Evolutionary conservation across 1,140 invertebrate species (phyloP).

Genomic region (Drosophila guanche): DNA sequence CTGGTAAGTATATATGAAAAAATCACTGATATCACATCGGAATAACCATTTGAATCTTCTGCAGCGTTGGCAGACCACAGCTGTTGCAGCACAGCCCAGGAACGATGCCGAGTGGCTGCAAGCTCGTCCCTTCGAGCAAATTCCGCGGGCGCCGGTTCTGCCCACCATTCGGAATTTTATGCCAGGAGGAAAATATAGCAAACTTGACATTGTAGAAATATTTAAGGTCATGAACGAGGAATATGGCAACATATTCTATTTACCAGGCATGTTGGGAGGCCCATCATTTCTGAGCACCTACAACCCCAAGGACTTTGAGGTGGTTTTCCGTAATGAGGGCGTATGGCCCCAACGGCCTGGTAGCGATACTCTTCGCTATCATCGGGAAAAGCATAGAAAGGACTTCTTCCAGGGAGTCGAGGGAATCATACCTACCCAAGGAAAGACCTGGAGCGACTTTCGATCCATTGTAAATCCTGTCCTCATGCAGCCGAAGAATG

Average conservation of each 20-base stretch:
- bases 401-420: constrained; percentile 64
- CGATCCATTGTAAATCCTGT: constrained; percentile 83
- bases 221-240: constrained; percentile 33
- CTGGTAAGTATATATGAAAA: constrained; percentile 14
- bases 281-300: constrained; percentile 43
- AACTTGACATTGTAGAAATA: constrained; percentile 47
- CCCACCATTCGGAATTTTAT: constrained; percentile 42
- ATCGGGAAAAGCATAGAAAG: constrained; percentile 52
- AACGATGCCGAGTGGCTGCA: constrained; percentile 44
- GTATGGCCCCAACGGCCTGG: constrained; percentile 71
- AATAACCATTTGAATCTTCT: not conserved
- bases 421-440: constrained; percentile 63
- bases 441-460: constrained; percentile 65
- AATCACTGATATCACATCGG: no score
- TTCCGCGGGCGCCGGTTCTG: constrained; percentile 24
- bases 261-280: constrained; percentile 60
- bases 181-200: constrained; percentile 70
- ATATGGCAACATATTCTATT: constrained; percentile 58
- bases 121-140: constrained; percentile 49
- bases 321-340: constrained; percentile 69
- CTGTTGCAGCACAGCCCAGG: constrained; percentile 21
- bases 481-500: constrained; percentile 84
- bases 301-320: constrained; percentile 71
- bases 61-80: constrained; percentile 59
- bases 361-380: constrained; percentile 54